These are phyloP conservation scores for Tyto alba DNA, from an alignment of 2,113 vertebrate species.

Conservation along the genomic window DNA sequence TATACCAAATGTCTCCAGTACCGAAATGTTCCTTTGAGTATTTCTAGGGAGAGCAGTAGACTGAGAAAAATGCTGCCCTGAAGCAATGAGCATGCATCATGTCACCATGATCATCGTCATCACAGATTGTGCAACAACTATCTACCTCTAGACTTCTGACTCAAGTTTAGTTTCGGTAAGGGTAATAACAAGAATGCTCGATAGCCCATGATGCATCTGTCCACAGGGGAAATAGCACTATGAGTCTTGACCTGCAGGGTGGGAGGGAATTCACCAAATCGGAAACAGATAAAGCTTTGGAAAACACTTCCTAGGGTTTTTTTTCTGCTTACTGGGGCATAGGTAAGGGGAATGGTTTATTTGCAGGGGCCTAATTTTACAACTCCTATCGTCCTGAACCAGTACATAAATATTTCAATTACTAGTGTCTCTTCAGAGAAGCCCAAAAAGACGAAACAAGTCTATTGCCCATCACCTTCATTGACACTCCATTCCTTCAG, in stretches of 20 bases:
- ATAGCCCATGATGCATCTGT: background rate
- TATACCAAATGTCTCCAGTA: background rate
- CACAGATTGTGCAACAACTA: background rate
- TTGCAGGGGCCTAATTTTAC: background rate
- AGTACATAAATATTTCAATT: background rate
- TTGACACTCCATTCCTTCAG: background rate
- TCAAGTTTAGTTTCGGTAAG: background rate
- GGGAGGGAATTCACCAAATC: background rate
- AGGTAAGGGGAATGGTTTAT: background rate
- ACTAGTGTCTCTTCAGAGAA: background rate
- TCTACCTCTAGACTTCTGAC: background rate
- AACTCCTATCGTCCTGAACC: background rate
- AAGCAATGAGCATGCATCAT: background rate
- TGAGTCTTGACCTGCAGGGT: background rate
- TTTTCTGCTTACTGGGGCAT: background rate
- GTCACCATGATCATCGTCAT: background rate
- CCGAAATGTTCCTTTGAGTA: background rate
- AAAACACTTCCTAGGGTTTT: background rate
- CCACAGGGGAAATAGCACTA: background rate
- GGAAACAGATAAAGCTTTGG: background rate
- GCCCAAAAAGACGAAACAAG: background rate
- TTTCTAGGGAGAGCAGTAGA: conserved; percentile 22
- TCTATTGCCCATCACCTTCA: background rate
- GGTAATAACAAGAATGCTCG: background rate
- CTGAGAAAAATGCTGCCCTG: conserved; percentile 18